These are phyloP conservation scores for Microcebus tavaratra DNA, from an alignment of 2,113 vertebrate species.

Conservation along the genomic window DNA sequence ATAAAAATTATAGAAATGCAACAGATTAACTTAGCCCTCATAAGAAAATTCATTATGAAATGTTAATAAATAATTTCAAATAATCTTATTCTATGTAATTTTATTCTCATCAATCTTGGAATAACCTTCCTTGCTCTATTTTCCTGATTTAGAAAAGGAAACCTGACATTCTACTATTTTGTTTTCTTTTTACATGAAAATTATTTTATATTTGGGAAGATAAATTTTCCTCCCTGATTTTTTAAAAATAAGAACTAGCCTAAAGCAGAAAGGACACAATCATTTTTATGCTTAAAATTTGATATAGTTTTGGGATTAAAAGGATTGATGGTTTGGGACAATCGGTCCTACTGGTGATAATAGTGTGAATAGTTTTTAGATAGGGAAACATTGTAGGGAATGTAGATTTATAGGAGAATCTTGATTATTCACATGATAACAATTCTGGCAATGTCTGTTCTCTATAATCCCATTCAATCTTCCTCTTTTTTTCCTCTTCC, in stretches of 20 bases:
- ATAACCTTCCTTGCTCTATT: background rate
- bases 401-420: background rate
- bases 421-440: background rate
- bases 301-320: background rate
- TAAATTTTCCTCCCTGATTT: background rate
- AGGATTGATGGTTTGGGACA: background rate
- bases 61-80: slow-evolving; percentile 53
- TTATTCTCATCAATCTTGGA: background rate
- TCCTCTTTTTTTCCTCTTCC: background rate
- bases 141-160: background rate
- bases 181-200: slow-evolving; percentile 31
- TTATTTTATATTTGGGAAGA: background rate
- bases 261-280: rapidly evolving
- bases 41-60: slow-evolving; percentile 49
- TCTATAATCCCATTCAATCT: background rate
- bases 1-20: slow-evolving; percentile 6
- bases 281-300: background rate
- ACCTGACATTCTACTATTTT: background rate
- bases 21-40: background rate
- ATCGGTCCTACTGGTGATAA: background rate
- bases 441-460: background rate
- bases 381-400: background rate
- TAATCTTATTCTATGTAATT: background rate
- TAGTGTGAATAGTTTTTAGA: background rate
- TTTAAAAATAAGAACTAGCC: background rate